Evolutionary conservation across 64 coral and sea anemone genomes (phyloP), one percentile per base, ranked within the genome.

Genomic region (Acropora yongei): DNA sequence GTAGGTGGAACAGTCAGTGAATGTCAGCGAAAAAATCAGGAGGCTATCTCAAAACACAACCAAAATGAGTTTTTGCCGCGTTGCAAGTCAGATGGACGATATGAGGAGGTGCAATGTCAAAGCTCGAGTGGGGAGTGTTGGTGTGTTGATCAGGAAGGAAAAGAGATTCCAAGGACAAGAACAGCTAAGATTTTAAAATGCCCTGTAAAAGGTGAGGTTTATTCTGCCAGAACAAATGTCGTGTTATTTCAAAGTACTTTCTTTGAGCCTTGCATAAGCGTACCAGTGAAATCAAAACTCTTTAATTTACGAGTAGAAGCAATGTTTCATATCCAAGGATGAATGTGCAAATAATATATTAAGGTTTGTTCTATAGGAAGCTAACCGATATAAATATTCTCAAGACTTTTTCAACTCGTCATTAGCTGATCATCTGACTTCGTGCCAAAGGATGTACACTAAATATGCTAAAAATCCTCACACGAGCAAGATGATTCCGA

Each of bases 51-150:
- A 58, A 20, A 78, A 5, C 80, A 44, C 14, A 76, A 77, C 17
- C 46, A 60, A 46, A 49, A 53, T 74, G 73, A 57, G 49, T 80
- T 82, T 75, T 77, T 90, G 40, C 87, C 95, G 40, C 76, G 79
- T 42, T 96, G 95, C 79, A 96, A 93, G 44, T 72, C 40, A 68
- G 95, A 96, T 57, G 95, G 95, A n/a, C 87, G 74, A 45, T 96
- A 93, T 47, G 95, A 96, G 44, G 95, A 93, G 69, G 95, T 96
- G 14, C 95, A 96, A 74, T 96, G 95, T 75, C 84, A 92, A n/a
- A 46, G 77, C 19, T 53, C 47, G 7, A 89, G 78, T 30, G 67
- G 84, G n/a, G 49, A 88, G 10, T 96, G 95, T 76, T 96, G 95
- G 95, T 96, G 95, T 76, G 95, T 96, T 0, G 91, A 93, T 45